phyloP scores from a whole-genome alignment of 2,797 vertebrate species.

The Microhierax caerulescens region DNA sequence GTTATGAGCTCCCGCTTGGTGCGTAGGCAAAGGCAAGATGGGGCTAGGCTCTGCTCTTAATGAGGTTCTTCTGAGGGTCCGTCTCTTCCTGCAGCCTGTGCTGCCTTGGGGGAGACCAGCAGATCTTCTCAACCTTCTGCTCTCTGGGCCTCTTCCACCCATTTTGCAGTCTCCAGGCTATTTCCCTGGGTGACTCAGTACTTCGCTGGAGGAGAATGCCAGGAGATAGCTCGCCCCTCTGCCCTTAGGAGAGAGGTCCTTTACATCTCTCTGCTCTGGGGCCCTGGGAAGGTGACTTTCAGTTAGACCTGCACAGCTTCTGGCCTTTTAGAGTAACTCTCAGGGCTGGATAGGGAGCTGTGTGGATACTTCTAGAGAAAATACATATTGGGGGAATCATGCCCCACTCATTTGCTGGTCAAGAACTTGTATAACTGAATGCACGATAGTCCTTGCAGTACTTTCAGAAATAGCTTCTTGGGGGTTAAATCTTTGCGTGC shows the following conservation, averaged over 20 bases:
- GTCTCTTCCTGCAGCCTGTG: neutral
- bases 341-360: neutral
- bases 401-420: neutral
- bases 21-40: neutral
- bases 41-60: neutral
- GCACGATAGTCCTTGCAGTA: accelerated
- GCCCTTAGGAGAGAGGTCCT: neutral
- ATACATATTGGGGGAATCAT: neutral
- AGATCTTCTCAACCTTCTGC: neutral
- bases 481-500: neutral
- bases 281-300: neutral
- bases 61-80: neutral
- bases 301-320: neutral
- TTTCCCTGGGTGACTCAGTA: neutral
- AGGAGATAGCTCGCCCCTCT: neutral
- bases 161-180: neutral
- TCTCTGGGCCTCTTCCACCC: neutral
- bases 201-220: neutral
- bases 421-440: neutral
- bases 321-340: neutral
- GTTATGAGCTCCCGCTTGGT: conserved; percentile 67
- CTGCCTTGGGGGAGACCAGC: neutral
- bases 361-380: neutral
- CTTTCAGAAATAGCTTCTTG: neutral
- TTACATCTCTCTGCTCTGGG: neutral